phyloP scores from a whole-genome alignment of 2,888 invertebrate genomes.

The Parthenolecanium corni region DNA sequence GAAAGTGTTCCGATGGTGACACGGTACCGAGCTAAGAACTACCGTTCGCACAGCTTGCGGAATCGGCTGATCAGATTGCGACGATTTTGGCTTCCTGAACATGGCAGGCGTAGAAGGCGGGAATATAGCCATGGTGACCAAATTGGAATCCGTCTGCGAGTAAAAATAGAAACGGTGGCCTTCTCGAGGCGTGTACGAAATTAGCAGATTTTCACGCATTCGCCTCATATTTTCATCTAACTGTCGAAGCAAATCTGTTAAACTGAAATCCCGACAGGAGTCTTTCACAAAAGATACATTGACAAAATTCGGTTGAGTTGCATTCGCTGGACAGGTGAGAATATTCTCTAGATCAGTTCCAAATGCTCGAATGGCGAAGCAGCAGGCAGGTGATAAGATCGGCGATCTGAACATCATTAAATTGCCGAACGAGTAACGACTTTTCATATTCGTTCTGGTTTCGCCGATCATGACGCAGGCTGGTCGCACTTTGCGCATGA shows the following conservation, averaged over 20 bases:
- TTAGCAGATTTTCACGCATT: conserved; percentile 49
- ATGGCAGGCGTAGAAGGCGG: conserved; percentile 29
- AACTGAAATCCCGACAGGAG: conserved; percentile 36
- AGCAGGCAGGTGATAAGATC: conserved; percentile 44
- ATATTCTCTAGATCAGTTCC: conserved; percentile 44
- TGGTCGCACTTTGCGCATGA: conserved; percentile 48
- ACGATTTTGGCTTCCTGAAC: conserved; percentile 27
- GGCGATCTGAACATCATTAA: conserved; percentile 48
- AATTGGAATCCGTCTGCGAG: conserved; percentile 40
- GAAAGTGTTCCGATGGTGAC: conserved; percentile 11
- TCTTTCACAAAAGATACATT: conserved; percentile 37
- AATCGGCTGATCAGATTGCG: conserved; percentile 24
- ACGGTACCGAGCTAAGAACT: conserved; percentile 15
- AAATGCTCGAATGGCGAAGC: conserved; percentile 46
- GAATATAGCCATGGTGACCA: conserved; percentile 39
- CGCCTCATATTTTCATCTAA: conserved; percentile 40
- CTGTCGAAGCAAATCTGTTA: not conserved
- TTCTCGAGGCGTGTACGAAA: conserved; percentile 52
- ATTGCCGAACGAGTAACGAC: conserved; percentile 34
- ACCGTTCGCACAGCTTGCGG: conserved; percentile 25
- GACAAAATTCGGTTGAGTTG: conserved; percentile 43
- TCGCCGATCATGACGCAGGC: conserved; percentile 47
- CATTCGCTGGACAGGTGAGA: conserved; percentile 42
- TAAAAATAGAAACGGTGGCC: conserved; percentile 45
- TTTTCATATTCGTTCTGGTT: conserved; percentile 34